Percentiles rank a stretch among this genome's conserved stretches.
These are phyloP conservation scores for Laspeyria flexula DNA, from an alignment of 2,888 invertebrate genomes.

Conservation along the genomic window DNA sequence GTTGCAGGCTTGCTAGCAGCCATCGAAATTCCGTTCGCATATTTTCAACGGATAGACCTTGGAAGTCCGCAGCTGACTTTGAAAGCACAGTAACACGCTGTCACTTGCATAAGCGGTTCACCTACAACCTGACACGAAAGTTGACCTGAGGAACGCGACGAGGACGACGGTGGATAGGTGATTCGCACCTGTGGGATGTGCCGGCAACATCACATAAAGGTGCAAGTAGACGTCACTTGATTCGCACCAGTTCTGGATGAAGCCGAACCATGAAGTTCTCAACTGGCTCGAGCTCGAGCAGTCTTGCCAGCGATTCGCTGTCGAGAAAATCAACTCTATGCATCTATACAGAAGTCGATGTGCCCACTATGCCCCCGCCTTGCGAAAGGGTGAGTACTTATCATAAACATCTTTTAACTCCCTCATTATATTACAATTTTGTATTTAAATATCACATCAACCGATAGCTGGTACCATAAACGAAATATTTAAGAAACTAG, in stretches of 20 bases:
- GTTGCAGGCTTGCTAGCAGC: constrained; percentile 72
- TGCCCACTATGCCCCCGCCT: constrained; percentile 67
- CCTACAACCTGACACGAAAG: constrained; percentile 47
- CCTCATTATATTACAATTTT: not conserved
- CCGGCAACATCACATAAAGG: constrained; percentile 73
- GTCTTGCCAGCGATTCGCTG: constrained; percentile 88
- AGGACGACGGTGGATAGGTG: constrained; percentile 39
- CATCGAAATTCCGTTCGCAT: constrained; percentile 56
- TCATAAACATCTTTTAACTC: not conserved
- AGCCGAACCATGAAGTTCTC: constrained; percentile 86
- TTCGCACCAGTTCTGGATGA: constrained; percentile 54
- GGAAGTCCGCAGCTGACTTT: constrained; percentile 55
- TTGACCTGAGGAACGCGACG: constrained; percentile 30
- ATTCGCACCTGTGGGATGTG: constrained; percentile 76
- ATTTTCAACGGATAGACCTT: constrained; percentile 53
- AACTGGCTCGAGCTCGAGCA: constrained; percentile 88
- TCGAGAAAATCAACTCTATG: constrained; percentile 89
- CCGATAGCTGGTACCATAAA: constrained; percentile 28
- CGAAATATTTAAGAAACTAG: constrained; percentile 25
- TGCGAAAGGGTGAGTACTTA: constrained; percentile 83
- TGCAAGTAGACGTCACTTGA: constrained; percentile 80
- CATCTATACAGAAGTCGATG: constrained; percentile 87
- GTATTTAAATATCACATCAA: constrained; percentile 12
- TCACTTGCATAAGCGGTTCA: constrained; percentile 56
- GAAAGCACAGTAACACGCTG: constrained; percentile 46